phyloP scores from a whole-genome alignment of 2,797 vertebrate genomes.

The Premnoplex brunnescens region DNA sequence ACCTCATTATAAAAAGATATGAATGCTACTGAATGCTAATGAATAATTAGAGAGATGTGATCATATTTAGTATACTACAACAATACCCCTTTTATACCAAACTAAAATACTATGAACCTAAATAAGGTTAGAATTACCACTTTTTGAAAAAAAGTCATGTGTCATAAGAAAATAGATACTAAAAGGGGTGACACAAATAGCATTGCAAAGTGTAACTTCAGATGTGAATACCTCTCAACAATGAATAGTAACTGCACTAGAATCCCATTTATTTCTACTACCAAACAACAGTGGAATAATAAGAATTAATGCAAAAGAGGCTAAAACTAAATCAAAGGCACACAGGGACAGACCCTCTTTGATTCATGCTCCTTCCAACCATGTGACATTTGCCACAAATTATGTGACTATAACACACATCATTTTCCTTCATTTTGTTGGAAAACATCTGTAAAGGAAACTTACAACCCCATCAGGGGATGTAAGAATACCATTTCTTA shows the following conservation, averaged over 20 bases:
- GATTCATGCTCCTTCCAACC: not conserved
- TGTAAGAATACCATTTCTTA: not conserved
- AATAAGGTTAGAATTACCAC: not conserved
- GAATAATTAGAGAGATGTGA: not conserved
- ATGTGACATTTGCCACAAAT: not conserved
- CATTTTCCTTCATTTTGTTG: not conserved
- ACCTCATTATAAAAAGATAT: not conserved
- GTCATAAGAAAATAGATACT: not conserved
- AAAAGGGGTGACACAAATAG: not conserved
- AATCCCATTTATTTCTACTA: not conserved
- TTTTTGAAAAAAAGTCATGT: not conserved
- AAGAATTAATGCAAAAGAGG: not conserved
- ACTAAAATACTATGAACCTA: not conserved
- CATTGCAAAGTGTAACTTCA: not conserved
- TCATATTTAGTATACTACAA: not conserved
- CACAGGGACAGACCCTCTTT: accelerated
- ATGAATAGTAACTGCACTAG: not conserved
- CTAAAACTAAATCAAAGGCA: not conserved
- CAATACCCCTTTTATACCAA: not conserved
- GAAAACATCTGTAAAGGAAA: not conserved
- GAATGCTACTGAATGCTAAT: not conserved
- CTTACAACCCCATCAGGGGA: not conserved
- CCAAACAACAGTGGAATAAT: not conserved
- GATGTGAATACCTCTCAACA: not conserved
- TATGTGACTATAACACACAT: not conserved